A percentile compares a stretch with the other conserved stretches of the same genome.
Conservation (phyloP, 2,888 invertebrate genomes). For the Lasioglossum oenotherae region DNA sequence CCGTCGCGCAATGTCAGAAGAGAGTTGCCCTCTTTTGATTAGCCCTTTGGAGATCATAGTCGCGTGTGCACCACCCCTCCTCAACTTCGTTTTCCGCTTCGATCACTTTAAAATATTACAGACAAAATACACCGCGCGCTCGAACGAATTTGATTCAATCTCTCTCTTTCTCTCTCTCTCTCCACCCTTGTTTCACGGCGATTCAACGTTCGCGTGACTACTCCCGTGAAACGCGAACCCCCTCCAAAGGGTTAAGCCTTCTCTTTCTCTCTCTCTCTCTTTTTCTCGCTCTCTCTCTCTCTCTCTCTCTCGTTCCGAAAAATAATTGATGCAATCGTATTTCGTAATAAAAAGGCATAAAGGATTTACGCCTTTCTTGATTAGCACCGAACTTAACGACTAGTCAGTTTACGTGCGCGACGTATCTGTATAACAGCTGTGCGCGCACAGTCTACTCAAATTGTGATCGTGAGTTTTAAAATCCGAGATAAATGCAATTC, state of each 20-base stretch:
- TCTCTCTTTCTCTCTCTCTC: background rate
- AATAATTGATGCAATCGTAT: constrained; percentile 50
- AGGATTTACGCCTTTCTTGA: constrained; percentile 47
- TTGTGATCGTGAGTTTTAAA: constrained; percentile 47
- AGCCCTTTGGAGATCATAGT: constrained; percentile 44
- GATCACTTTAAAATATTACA: constrained; percentile 14
- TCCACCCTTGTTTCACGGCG: background rate
- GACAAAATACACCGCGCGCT: constrained; percentile 21
- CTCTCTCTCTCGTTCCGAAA: constrained; percentile 20
- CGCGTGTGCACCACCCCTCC: background rate
- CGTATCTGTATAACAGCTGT: constrained; percentile 29
- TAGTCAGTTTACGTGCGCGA: constrained; percentile 57
- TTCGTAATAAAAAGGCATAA: constrained; percentile 39
- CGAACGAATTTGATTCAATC: background rate
- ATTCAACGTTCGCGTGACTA: background rate
- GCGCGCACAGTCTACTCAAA: constrained; percentile 48
- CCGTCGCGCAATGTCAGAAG: constrained; percentile 62
- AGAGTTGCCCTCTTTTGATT: constrained; percentile 41
- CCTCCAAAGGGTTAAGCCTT: constrained; percentile 44
- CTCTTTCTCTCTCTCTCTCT: constrained; percentile 13
- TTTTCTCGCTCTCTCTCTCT: background rate
- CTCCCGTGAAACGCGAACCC: background rate
- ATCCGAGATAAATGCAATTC: constrained; percentile 49
- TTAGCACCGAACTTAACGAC: constrained; percentile 69
- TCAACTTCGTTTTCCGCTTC: background rate